These are phyloP conservation scores for Adelphocoris suturalis DNA, from an alignment of 2,888 invertebrate species.

Conservation along the genomic window DNA sequence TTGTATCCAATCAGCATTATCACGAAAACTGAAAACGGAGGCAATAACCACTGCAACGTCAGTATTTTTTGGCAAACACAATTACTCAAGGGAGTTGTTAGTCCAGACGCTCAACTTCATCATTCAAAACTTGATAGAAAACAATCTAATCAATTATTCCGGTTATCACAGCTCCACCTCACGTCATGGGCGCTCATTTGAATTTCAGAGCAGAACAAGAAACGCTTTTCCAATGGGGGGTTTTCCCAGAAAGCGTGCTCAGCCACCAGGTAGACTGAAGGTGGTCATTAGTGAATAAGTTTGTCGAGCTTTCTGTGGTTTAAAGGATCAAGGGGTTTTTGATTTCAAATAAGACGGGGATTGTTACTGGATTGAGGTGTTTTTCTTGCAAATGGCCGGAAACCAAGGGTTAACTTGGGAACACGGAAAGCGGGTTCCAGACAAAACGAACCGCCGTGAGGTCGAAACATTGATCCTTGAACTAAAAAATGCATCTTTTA, in stretches of 20 bases:
- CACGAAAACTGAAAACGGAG: neutral
- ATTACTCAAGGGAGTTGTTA: neutral
- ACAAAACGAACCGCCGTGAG: too few species aligned
- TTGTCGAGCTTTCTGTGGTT: neutral
- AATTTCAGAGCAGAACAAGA: constrained; percentile 50
- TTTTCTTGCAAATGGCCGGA: constrained; percentile 14
- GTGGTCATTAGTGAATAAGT: constrained; percentile 44
- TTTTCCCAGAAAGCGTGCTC: constrained; percentile 34
- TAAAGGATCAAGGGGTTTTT: neutral
- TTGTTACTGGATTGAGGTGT: constrained; percentile 37
- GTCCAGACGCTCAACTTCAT: constrained; percentile 52
- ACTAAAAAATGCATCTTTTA: too few species aligned
- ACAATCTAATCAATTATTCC: constrained; percentile 49
- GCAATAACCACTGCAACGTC: neutral
- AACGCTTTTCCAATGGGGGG: constrained; percentile 9
- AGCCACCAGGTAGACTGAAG: constrained; percentile 5
- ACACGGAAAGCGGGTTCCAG: neutral
- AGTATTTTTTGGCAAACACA: neutral
- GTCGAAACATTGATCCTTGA: too few species aligned
- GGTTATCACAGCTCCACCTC: constrained; percentile 47
- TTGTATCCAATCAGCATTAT: constrained; percentile 2
- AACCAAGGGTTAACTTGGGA: neutral
- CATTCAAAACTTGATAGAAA: constrained; percentile 31
- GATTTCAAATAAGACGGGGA: neutral
- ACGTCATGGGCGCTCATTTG: constrained; percentile 49